Evolutionary conservation across 2,888 invertebrate species (phyloP).

Genomic region (Bruchidius siliquastri): DNA sequence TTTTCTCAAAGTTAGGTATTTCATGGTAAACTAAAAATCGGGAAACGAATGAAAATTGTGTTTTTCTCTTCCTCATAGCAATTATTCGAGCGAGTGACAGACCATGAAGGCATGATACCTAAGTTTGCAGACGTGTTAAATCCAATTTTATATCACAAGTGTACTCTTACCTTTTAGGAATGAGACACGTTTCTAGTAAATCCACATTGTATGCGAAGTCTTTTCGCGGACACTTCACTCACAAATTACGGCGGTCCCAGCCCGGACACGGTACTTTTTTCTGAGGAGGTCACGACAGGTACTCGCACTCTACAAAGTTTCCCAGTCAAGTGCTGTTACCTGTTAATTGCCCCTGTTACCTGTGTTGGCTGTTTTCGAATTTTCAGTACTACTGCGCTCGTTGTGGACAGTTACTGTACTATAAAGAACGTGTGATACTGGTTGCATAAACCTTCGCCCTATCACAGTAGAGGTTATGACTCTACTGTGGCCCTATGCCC

Average conservation of each 20-base stretch:
- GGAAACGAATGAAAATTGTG: background rate
- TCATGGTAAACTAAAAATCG: background rate
- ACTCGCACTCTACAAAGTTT: conserved; percentile 15
- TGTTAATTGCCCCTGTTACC: conserved; percentile 27
- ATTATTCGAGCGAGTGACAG: conserved; percentile 14
- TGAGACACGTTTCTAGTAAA: background rate
- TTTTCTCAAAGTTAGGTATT: background rate
- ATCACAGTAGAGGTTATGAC: too few relatives aligned
- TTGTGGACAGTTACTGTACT: conserved; percentile 23
- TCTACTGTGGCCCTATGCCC: too few relatives aligned
- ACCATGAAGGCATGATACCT: conserved; percentile 15
- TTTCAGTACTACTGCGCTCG: conserved; percentile 21
- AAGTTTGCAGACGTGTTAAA: conserved; percentile 21
- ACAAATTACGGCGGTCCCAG: conserved; percentile 11
- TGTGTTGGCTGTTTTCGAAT: conserved; percentile 20
- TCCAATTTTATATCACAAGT: background rate
- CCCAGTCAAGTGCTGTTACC: conserved; percentile 33
- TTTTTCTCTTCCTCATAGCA: background rate
- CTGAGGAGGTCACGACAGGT: conserved; percentile 12
- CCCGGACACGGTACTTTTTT: conserved; percentile 1
- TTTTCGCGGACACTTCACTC: conserved; percentile 10
- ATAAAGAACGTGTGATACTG: conserved; percentile 4
- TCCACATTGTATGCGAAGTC: background rate
- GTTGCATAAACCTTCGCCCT: conserved; percentile 13
- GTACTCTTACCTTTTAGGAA: background rate